Percentiles rank a stretch among this genome's conserved stretches.
These are phyloP conservation scores for Pelobates cultripes DNA, from an alignment of 2,797 vertebrate species.

Conservation along the genomic window DNA sequence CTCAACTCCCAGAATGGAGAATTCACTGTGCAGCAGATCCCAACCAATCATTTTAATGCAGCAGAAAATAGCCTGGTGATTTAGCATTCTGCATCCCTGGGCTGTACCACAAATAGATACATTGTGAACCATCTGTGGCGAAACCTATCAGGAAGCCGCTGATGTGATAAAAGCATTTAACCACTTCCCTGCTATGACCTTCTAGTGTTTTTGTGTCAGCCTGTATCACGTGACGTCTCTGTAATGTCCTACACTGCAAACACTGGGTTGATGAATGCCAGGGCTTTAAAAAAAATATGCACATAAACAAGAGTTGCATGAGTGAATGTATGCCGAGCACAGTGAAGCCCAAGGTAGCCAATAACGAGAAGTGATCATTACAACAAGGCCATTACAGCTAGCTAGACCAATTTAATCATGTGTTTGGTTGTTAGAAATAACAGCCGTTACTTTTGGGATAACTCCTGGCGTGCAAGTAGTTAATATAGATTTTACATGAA, in stretches of 20 bases:
- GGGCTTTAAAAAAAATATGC: neutral
- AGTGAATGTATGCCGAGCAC: neutral
- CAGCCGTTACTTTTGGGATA: too few species aligned
- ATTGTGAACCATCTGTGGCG: slow-evolving; percentile 3
- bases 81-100: slow-evolving; percentile 21
- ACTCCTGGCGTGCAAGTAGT: too few species aligned
- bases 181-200: neutral
- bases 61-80: slow-evolving; percentile 7
- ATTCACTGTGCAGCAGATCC: slow-evolving; percentile 23
- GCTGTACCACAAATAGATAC: slow-evolving; percentile 10
- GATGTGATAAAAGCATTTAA: neutral
- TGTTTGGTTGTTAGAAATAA: too few species aligned
- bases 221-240: neutral
- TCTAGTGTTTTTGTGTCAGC: neutral
- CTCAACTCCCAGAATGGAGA: too few species aligned
- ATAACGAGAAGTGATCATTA: too few species aligned
- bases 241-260: neutral
- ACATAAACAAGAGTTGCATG: neutral
- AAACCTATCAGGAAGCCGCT: neutral
- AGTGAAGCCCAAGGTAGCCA: too few species aligned
- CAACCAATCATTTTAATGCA: slow-evolving; percentile 28
- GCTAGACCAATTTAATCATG: too few species aligned
- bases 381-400: too few species aligned
- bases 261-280: neutral
- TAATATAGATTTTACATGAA: too few species aligned